Base-by-base conservation (phyloP, 1,140 invertebrate genomes). In the Drosophila ficusphila region DNA sequence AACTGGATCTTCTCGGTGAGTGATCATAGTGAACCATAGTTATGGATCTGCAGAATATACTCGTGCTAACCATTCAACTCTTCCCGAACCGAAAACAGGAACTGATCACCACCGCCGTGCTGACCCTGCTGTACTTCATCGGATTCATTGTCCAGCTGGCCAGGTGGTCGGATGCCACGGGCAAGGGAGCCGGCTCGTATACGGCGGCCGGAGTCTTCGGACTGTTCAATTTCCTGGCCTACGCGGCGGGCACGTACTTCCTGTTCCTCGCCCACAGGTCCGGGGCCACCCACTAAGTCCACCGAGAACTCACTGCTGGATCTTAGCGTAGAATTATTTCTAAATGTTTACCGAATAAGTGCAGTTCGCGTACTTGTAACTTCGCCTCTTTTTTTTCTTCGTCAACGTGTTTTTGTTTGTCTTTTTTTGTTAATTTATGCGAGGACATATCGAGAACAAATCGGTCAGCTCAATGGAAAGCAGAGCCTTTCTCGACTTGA, bases 1-100 rank as follows among this genome's bases (percentile, higher is more conserved):
- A 96, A 97, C 76, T 97, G 96, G 97, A 93, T 97, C 62, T 91
- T 96, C 47, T 94, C 95, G 76, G 96, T 97, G 93, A 95, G 94
- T 94, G 7, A 11, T 3, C 6, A 33, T 48, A 42, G 34, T n/a
- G n/a, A n/a, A n/a, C n/a, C n/a, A n/a, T n/a, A n/a, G n/a, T n/a
- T n/a, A n/a, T n/a, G n/a, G n/a, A n/a, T n/a, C n/a, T n/a, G n/a
- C n/a, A n/a, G n/a, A n/a, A n/a, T n/a, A n/a, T n/a, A n/a, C n/a
- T n/a, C n/a, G n/a, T n/a, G 12, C 8, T 2, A 27, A 23, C 12
- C 18, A 16, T 12, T 0, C n/a, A n/a, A n/a, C 12, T 14, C 23
- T 6, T 8, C 4, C 3, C 21, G 11, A 5, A 39, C 4, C 3
- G n/a, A 11, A 5, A 39, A 12, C 92, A 97, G 96, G 96, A 97